A percentile compares a stretch with the other conserved stretches of the same genome.
These are phyloP conservation scores for Xenopus laevis DNA, from an alignment of 2,113 vertebrate species.

Conservation along the genomic window DNA sequence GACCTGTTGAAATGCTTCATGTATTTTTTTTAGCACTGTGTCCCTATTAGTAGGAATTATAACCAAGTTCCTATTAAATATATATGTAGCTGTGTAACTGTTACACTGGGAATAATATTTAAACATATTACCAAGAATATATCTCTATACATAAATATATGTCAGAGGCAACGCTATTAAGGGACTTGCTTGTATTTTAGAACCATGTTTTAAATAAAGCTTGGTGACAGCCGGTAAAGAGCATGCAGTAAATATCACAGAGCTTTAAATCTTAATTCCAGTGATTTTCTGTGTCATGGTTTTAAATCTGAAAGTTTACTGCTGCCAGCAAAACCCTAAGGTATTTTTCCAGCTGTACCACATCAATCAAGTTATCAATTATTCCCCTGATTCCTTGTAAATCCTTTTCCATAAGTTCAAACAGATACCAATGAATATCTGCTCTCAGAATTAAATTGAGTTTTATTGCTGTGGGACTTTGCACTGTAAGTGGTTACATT, in stretches of 20 bases:
- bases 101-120: no score
- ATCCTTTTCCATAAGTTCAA: conserved; percentile 44
- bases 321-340: conserved; percentile 25
- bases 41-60: no score
- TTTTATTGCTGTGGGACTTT: conserved; percentile 40
- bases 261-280: conserved; percentile 35
- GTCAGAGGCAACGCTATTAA: neutral
- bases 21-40: no score
- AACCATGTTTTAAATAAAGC: neutral
- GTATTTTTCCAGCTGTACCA: conserved; percentile 26
- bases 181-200: neutral
- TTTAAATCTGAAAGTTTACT: conserved; percentile 9
- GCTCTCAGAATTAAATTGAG: conserved; percentile 41
- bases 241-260: conserved; percentile 4
- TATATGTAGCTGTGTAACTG: no score
- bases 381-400: conserved; percentile 42
- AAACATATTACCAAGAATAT: neutral
- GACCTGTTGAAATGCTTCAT: no score
- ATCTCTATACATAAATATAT: neutral
- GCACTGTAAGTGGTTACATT: conserved; percentile 36
- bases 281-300: conserved; percentile 21
- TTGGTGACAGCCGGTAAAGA: conserved; percentile 2
- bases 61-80: no score
- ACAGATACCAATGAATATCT: conserved; percentile 42
- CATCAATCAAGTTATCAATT: conserved; percentile 42